A percentile compares a stretch with the other conserved stretches of the same genome.
Conservation (phyloP, 2,113 vertebrate genomes). For the Alces alces region DNA sequence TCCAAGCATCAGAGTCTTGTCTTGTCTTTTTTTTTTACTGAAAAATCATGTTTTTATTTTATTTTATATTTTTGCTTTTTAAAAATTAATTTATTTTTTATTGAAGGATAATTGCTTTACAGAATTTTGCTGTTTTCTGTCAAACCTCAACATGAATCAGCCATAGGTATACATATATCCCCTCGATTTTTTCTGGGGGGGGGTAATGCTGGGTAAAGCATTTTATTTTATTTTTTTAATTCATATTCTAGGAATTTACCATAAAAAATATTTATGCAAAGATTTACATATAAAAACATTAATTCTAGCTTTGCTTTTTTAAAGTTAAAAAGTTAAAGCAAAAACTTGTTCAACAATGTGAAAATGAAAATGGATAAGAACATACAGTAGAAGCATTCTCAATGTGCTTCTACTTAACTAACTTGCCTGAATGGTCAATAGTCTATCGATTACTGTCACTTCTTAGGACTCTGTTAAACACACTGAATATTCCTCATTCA, state of each 20-base stretch:
- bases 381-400: not conserved
- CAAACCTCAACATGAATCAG: too few relatives aligned
- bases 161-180: too few relatives aligned
- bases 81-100: too few relatives aligned
- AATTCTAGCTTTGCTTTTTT: not conserved
- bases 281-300: not conserved
- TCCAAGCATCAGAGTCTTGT: too few relatives aligned
- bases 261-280: not conserved
- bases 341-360: not conserved
- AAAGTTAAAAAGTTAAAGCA: not conserved
- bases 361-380: not conserved
- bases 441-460: not conserved
- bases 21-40: too few relatives aligned
- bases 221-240: too few relatives aligned
- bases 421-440: not conserved
- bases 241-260: not conserved
- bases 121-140: too few relatives aligned
- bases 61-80: too few relatives aligned
- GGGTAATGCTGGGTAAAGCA: too few relatives aligned
- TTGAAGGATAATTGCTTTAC: too few relatives aligned
- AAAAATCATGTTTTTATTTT: too few relatives aligned
- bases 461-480: not conserved
- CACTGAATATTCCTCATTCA: not conserved
- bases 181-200: fast-evolving
- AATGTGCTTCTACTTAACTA: not conserved